Evolutionary conservation across 2,113 vertebrate genomes (phyloP).

Genomic region (Corythaixoides concolor): DNA sequence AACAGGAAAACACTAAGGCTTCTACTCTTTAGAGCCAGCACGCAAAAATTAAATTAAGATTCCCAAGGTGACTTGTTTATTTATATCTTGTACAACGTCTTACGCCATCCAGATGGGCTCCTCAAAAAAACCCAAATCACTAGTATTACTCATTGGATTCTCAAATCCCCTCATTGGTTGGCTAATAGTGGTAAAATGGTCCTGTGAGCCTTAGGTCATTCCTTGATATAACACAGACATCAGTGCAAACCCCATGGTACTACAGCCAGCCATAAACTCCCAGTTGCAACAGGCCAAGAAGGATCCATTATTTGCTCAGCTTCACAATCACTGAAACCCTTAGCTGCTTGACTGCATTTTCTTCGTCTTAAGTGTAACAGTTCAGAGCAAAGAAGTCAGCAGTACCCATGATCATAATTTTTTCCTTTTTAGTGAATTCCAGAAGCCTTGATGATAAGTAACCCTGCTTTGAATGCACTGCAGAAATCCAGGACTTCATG

Average conservation of each 20-base stretch:
- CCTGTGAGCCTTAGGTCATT: conserved; percentile 11
- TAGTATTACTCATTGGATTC: background rate
- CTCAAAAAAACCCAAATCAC: background rate
- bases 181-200: background rate
- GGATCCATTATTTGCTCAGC: conserved; percentile 70
- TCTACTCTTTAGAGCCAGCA: background rate
- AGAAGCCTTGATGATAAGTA: conserved; percentile 68
- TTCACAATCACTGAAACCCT: conserved; percentile 58
- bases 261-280: conserved; percentile 75
- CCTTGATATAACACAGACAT: conserved; percentile 81
- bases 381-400: conserved; percentile 86
- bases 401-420: conserved; percentile 73
- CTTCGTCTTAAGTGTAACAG: conserved; percentile 75
- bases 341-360: background rate
- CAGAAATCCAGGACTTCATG: conserved; percentile 74
- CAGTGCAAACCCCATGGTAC: conserved; percentile 76
- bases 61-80: conserved; percentile 24
- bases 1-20: background rate
- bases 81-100: background rate
- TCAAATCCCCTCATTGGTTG: background rate
- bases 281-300: conserved; percentile 73
- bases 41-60: conserved; percentile 5
- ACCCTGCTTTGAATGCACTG: conserved; percentile 66
- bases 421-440: conserved; percentile 76
- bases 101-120: background rate